phyloP scores from a whole-genome alignment of 2,113 vertebrate genomes.

The Verasper variegatus region DNA sequence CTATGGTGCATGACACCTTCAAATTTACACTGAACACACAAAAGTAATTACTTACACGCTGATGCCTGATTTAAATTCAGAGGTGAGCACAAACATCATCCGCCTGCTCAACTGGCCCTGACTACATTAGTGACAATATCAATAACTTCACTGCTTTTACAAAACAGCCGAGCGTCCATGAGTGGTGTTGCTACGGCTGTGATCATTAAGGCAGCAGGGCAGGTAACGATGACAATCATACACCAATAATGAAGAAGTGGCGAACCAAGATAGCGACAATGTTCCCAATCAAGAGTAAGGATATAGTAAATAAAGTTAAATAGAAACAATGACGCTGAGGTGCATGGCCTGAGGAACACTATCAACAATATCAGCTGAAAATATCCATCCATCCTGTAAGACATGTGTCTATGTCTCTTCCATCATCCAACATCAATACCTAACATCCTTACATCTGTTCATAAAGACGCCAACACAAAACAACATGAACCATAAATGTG shows the following conservation, averaged over 20 bases:
- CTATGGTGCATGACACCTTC: not conserved
- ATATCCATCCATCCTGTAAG: slow-evolving; percentile 21
- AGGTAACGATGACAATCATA: slow-evolving; percentile 62
- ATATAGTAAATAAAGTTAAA: slow-evolving; percentile 51
- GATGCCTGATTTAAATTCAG: slow-evolving; percentile 81
- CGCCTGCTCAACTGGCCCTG: slow-evolving; percentile 53
- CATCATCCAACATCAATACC: slow-evolving; percentile 23
- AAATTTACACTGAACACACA: slow-evolving; percentile 63
- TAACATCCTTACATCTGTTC: slow-evolving; percentile 10
- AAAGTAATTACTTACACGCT: slow-evolving; percentile 76
- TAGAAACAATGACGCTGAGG: slow-evolving; percentile 38
- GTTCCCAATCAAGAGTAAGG: slow-evolving; percentile 47
- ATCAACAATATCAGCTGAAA: slow-evolving; percentile 30
- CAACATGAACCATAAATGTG: slow-evolving; percentile 23
- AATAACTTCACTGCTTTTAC: slow-evolving; percentile 73
- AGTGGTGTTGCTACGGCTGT: slow-evolving; percentile 71
- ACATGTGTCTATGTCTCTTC: slow-evolving; percentile 5
- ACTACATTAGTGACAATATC: slow-evolving; percentile 77
- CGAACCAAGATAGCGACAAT: slow-evolving; percentile 46
- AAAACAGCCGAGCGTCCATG: slow-evolving; percentile 51
- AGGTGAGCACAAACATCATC: slow-evolving; percentile 60
- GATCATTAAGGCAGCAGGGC: slow-evolving; percentile 60
- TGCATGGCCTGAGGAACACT: slow-evolving; percentile 28
- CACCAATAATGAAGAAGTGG: slow-evolving; percentile 53
- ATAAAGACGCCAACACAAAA: slow-evolving; percentile 29